These are phyloP conservation scores for Hippocampus zosterae DNA, from an alignment of 2,113 vertebrate species.

Conservation along the genomic window DNA sequence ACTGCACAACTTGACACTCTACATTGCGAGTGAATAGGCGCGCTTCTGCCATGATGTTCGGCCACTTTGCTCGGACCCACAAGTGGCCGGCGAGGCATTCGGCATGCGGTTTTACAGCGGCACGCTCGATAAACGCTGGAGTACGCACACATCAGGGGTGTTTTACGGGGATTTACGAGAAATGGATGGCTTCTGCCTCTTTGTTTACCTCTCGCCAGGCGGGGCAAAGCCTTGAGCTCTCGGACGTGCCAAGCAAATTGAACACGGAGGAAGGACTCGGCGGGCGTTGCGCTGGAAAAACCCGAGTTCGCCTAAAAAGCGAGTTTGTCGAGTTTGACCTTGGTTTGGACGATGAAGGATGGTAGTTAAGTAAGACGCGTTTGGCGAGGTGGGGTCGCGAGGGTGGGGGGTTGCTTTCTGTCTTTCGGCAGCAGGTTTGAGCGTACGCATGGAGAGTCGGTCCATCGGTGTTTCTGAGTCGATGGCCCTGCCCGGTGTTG, in stretches of 20 bases:
- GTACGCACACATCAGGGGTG: slow-evolving; percentile 15
- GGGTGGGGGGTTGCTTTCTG: not conserved
- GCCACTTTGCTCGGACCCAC: slow-evolving; percentile 2
- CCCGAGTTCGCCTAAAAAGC: slow-evolving; percentile 22
- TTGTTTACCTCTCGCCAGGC: slow-evolving; percentile 32
- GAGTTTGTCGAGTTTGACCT: slow-evolving; percentile 14
- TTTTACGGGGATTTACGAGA: slow-evolving; percentile 31
- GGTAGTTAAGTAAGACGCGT: slow-evolving; percentile 8
- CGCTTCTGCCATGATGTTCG: not conserved
- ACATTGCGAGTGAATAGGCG: not conserved
- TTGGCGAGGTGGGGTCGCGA: slow-evolving; percentile 8
- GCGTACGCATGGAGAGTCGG: slow-evolving; percentile 21
- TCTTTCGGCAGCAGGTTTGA: not conserved
- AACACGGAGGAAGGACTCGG: slow-evolving; percentile 49
- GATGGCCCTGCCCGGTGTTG: slow-evolving; percentile 44
- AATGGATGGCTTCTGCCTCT: slow-evolving; percentile 24
- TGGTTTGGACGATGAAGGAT: slow-evolving; percentile 11
- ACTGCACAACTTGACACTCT: not conserved
- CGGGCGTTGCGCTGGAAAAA: slow-evolving; percentile 43
- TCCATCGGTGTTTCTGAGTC: slow-evolving; percentile 49
- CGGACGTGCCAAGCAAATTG: slow-evolving; percentile 61
- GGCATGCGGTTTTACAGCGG: slow-evolving; percentile 17
- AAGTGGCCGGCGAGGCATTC: slow-evolving; percentile 15
- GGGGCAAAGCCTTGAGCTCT: slow-evolving; percentile 55
- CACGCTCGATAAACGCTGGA: slow-evolving; percentile 13